phyloP scores from a whole-genome alignment of 2,113 vertebrate genomes.

The Chloropsis hardwickii region DNA sequence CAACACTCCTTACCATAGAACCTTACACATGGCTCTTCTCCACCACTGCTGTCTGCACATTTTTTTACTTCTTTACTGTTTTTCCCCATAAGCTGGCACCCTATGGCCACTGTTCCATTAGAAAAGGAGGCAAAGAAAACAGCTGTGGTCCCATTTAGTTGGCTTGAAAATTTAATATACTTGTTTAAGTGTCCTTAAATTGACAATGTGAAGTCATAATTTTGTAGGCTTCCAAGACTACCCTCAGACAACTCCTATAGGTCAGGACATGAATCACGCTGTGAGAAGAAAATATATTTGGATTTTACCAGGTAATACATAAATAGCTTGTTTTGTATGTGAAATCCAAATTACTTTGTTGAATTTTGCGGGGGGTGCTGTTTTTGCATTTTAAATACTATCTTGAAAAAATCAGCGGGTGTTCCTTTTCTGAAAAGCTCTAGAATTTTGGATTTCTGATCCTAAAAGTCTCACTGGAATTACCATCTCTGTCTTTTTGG shows the following conservation, averaged over 20 bases:
- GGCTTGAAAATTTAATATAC: conserved; percentile 59
- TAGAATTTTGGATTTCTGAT: neutral
- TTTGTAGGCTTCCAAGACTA: conserved; percentile 64
- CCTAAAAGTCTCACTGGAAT: neutral
- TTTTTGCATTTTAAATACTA: neutral
- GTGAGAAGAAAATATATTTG: neutral
- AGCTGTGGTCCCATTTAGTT: conserved; percentile 59
- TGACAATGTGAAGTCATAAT: conserved; percentile 46
- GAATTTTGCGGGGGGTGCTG: neutral
- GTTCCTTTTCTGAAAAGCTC: neutral
- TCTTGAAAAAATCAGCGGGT: neutral
- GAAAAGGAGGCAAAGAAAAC: conserved; percentile 59
- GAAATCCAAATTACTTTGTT: neutral
- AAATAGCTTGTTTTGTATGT: neutral
- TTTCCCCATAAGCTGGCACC: conserved; percentile 4
- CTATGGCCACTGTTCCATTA: conserved; percentile 15
- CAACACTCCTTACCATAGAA: neutral
- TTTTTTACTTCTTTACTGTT: neutral
- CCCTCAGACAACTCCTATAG: conserved; percentile 11
- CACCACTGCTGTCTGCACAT: conserved; percentile 8
- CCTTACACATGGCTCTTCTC: conserved; percentile 10
- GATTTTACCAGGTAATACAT: neutral
- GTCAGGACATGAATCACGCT: neutral
- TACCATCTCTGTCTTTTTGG: neutral
- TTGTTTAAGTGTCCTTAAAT: conserved; percentile 71